Percentiles rank a stretch among this genome's conserved stretches.
Conservation (phyloP, 2,888 invertebrate genomes). For the Mamestra brassicae region DNA sequence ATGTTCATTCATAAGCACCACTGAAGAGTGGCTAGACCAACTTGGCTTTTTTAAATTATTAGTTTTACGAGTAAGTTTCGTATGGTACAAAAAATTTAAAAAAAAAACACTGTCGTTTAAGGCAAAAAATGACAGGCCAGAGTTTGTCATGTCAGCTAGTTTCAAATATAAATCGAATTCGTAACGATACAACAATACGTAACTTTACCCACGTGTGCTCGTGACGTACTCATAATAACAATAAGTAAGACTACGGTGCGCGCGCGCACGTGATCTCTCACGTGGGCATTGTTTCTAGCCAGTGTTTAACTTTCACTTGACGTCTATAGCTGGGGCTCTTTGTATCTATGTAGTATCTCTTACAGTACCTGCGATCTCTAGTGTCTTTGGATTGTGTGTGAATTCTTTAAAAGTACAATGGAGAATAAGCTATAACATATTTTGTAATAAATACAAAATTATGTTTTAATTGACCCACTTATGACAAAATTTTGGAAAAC, state of each 20-base stretch:
- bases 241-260: constrained; percentile 46
- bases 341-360: not conserved
- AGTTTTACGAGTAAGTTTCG: too few species aligned
- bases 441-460: too few species aligned
- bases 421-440: too few species aligned
- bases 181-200: not conserved
- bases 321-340: not conserved
- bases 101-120: too few species aligned
- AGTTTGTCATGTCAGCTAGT: too few species aligned
- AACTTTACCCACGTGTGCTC: constrained; percentile 15
- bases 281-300: constrained; percentile 53
- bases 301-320: constrained; percentile 63
- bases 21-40: too few species aligned
- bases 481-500: not conserved
- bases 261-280: constrained; percentile 58
- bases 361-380: not conserved
- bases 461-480: too few species aligned
- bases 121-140: too few species aligned
- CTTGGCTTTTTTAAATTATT: too few species aligned
- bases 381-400: constrained; percentile 15
- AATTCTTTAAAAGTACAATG: not conserved
- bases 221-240: constrained; percentile 43
- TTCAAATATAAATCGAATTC: constrained; percentile 2
- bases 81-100: too few species aligned
- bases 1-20: too few species aligned